Conservation (phyloP, 2,113 vertebrate genomes). For the Engystomops pustulosus region DNA sequence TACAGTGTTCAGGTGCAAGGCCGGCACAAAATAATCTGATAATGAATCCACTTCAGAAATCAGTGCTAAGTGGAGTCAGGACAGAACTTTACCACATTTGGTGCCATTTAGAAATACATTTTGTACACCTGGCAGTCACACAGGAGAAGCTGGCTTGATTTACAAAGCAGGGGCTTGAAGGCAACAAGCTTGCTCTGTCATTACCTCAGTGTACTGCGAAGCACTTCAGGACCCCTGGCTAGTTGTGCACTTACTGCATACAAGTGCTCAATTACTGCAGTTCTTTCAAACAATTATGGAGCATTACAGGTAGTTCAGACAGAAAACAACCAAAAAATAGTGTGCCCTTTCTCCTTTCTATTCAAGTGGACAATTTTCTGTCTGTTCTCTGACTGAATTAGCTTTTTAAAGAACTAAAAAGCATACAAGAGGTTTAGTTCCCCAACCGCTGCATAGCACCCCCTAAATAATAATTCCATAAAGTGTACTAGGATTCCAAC, state of each 20-base stretch:
- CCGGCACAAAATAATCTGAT: slow-evolving; percentile 54
- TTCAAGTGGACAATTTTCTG: slow-evolving; percentile 59
- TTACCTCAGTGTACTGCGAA: slow-evolving; percentile 63
- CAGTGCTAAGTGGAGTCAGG: slow-evolving; percentile 62
- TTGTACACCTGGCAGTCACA: slow-evolving; percentile 38
- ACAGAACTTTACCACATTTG: slow-evolving; percentile 52
- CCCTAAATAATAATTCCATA: neutral
- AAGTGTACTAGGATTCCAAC: neutral
- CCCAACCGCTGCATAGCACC: slow-evolving; percentile 13
- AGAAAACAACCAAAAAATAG: slow-evolving; percentile 63
- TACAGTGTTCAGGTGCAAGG: slow-evolving; percentile 56
- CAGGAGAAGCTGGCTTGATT: slow-evolving; percentile 57
- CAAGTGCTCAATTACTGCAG: slow-evolving; percentile 70
- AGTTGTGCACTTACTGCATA: slow-evolving; percentile 66
- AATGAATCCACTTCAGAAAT: slow-evolving; percentile 65
- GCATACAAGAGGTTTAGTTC: slow-evolving; percentile 27
- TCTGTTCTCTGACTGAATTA: slow-evolving; percentile 36
- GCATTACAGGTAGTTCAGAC: slow-evolving; percentile 62
- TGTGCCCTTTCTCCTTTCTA: slow-evolving; percentile 60
- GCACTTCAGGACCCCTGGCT: slow-evolving; percentile 63
- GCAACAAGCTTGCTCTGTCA: slow-evolving; percentile 62
- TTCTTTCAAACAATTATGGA: slow-evolving; percentile 71
- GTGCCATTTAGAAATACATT: slow-evolving; percentile 52
- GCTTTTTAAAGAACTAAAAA: slow-evolving; percentile 26
- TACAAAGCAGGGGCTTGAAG: slow-evolving; percentile 59